A percentile compares a stretch with the other conserved stretches of the same genome.
Conservation (phyloP, 2,113 vertebrate species). For the Phyllostomus discolor region DNA sequence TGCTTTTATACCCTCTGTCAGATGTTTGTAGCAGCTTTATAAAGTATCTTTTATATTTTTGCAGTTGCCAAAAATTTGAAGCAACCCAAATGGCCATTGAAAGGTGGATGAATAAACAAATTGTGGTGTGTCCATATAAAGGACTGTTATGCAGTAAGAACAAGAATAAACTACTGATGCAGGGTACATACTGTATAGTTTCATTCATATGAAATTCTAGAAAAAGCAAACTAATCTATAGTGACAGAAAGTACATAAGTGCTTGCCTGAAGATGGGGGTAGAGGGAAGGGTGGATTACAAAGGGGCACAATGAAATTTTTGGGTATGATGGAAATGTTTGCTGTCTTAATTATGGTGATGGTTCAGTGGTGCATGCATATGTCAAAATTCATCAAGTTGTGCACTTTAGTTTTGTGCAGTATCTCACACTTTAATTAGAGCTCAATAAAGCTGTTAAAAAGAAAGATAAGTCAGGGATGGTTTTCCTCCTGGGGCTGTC, state of each 20-base stretch:
- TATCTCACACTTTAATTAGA: background rate
- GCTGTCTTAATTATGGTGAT: background rate
- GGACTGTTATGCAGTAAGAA: background rate
- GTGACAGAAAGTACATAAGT: background rate
- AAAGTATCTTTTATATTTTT: background rate
- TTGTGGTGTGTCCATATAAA: background rate
- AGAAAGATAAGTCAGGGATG: background rate
- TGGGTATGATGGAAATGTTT: background rate
- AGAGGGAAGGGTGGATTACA: background rate
- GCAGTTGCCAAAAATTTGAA: background rate
- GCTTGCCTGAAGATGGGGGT: background rate
- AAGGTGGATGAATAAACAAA: background rate
- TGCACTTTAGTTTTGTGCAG: background rate
- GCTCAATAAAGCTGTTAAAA: background rate
- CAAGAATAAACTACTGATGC: background rate
- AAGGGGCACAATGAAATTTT: background rate
- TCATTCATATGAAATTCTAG: background rate
- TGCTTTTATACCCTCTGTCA: background rate
- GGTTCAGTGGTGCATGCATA: background rate
- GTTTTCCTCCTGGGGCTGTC: background rate
- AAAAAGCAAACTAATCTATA: background rate
- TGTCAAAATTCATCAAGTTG: background rate
- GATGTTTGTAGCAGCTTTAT: background rate
- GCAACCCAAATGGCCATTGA: background rate
- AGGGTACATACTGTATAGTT: background rate